Base-by-base conservation (phyloP, 92 coral and sea anemone genomes). In the Ricordea florida region DNA sequence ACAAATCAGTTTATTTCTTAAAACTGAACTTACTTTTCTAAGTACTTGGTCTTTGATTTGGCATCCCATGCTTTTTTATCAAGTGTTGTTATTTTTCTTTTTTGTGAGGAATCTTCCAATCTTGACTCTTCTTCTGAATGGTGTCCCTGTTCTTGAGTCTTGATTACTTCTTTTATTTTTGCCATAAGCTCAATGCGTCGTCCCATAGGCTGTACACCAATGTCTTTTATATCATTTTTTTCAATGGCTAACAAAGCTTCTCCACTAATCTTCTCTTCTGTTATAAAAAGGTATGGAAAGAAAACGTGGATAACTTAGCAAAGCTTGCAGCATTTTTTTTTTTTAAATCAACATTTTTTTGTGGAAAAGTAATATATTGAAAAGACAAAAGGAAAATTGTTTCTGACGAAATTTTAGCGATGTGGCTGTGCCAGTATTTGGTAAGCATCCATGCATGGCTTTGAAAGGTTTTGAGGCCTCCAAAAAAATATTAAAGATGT, bases 221-320 rank as follows among this genome's bases (percentile, higher is more conserved):
- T 30, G 3, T 56, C 62, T 18, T 56, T 56, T n/a, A 56, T 30
- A 6, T 56, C 62, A 28, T 14, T 6, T 56, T 56, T 56, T 29
- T 56, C 62, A 56, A 29, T 56, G n/a, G 38, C 40, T 14, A 56
- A 5, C 23, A 56, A 29, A 29, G 62, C 43, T 31, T 56, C 40
- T 2, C 62, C 62, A 56, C 42, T 56, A 1, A 56, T 56, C 42
- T 56, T 5, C 42, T 56, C 62, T 30, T 56, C 62, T 56, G 62
- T 56, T 0, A 48, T 20, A 20, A 20, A 3, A 48, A 48, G n/a
- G n/a, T n/a, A n/a, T 17, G 25, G 28, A 48, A 48, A 17, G 29
- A 20, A 48, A 20, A 6, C 10, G 10, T 21, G 4, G n/a, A n/a
- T n/a, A n/a, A n/a, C n/a, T 48, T 48, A 48, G 56, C 29, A 48